Conservation (phyloP, 2,113 vertebrate species). For the Danio rerio region GRCz12tu NC_133176.1:20409001-20409500, state of each 20-base stretch:
- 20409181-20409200: not conserved
- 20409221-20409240: not conserved
- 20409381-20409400: no score
- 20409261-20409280: not conserved
- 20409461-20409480: no score
- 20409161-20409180: conserved; percentile 2
- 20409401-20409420: no score
- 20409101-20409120: conserved; percentile 1
- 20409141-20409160: conserved; percentile 15
- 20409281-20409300: no score
- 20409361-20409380: no score
- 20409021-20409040: conserved; percentile 31
- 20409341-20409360: no score
- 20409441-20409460: no score
- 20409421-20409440: no score
- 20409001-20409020: conserved; percentile 42
- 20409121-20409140: conserved; percentile 14
- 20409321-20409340: not conserved
- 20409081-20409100: conserved; percentile 32
- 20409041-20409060: conserved; percentile 34
- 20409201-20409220: not conserved
- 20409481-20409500: no score
- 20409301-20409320: not conserved
- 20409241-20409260: not conserved
- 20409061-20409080: conserved; percentile 28